Base-by-base conservation (phyloP, 2,797 vertebrate species). In the Mormyrops attenuatus region DNA sequence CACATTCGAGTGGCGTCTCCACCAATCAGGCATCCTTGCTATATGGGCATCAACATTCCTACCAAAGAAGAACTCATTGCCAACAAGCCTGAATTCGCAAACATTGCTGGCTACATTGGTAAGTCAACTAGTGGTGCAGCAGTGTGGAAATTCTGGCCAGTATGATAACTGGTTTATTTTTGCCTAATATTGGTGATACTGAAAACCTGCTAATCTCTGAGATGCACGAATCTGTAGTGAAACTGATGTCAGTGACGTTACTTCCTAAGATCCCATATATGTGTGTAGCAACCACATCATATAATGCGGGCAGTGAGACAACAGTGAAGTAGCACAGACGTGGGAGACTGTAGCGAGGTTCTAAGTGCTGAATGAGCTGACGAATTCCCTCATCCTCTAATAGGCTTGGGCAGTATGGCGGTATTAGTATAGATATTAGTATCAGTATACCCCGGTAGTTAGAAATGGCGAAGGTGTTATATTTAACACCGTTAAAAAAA, bases 21-120 rank as follows among this genome's bases (percentile, higher is more conserved):
- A 73, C 98, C 98, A 0, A 98, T 99, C 94, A 96, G 92, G 93
- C 97, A 96, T 91, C 99, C 99, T 1, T 99, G 99, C 93, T 99
- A 99, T 93, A 99, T 99, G 98, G 99, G 99, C 91, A 99, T 99
- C 94, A 99, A 99, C 91, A 99, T 99, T 92, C 98, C 99, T 90
- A 99, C 99, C 88, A 99, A 98, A 95, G 99, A 99, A 93, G 99
- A 99, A 94, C 97, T 99, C 80, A 99, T 99, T 85, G 99, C 99
- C 91, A 99, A 99, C 94, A 98, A 94, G 92, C 98, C 98, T 7
- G 97, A 99, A 96, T 99, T 99, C 92, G 93, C 94, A 89, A 95
- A 97, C 93, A 97, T 99, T 90, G 98, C 98, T 52, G 97, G 96
- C 89, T 97, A 99, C 91, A 97, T 99, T 90, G 99, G 99, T 99